Conservation (phyloP, 2,797 vertebrate genomes). For the Trachurus trachurus region DNA sequence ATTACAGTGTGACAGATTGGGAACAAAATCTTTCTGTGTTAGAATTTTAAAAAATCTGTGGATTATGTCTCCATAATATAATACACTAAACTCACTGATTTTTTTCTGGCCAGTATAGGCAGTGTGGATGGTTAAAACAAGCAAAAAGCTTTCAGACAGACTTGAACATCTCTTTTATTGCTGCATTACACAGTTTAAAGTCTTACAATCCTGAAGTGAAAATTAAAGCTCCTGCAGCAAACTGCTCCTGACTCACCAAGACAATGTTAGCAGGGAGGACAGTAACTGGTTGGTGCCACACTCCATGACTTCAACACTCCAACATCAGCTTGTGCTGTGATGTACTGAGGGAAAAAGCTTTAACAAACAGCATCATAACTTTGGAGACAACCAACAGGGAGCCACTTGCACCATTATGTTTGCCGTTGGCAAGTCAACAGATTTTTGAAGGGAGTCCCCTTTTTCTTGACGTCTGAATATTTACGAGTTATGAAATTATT, state of each 20-base stretch:
- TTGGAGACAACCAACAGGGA: background rate
- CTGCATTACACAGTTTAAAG: background rate
- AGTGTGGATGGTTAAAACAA: background rate
- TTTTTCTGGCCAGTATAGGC: too few species aligned
- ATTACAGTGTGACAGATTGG: background rate
- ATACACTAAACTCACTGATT: background rate
- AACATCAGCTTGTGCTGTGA: background rate
- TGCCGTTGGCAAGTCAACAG: background rate
- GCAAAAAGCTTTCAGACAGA: background rate
- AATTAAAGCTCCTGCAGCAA: background rate
- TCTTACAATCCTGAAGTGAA: background rate
- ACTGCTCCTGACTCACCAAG: background rate
- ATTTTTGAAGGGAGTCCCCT: background rate
- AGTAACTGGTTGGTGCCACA: too few species aligned
- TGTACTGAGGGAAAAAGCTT: background rate
- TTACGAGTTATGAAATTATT: background rate
- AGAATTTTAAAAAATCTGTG: too few species aligned
- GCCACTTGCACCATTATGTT: background rate
- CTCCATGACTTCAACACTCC: background rate
- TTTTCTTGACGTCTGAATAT: background rate
- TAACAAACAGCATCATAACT: background rate
- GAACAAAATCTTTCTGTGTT: too few species aligned
- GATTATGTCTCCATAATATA: background rate
- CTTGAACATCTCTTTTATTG: background rate
- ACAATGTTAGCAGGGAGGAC: background rate